Percentiles rank a stretch among this genome's conserved stretches.
Evolutionary conservation across 2,888 invertebrate genomes (phyloP).

Genomic region (Crossocerus cetratus): DNA sequence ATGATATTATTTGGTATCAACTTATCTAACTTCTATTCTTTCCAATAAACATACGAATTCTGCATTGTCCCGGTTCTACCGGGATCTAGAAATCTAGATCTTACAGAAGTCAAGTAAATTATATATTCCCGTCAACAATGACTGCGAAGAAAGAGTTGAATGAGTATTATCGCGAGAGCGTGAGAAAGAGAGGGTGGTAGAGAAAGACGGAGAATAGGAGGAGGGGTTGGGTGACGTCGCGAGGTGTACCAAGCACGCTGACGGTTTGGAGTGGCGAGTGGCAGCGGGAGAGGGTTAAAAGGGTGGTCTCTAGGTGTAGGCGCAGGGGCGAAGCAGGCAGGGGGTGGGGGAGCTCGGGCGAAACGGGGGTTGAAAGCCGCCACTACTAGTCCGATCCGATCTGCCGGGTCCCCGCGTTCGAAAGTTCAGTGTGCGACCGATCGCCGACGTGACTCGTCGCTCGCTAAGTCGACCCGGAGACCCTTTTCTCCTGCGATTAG

Average conservation of each 20-base stretch:
- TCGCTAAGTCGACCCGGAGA: too few relatives aligned
- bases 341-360: constrained; percentile 12
- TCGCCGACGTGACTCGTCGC: constrained; percentile 71
- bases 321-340: constrained; percentile 39
- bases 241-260: constrained; percentile 50
- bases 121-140: too few relatives aligned
- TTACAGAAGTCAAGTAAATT: too few relatives aligned
- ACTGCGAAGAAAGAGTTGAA: too few relatives aligned
- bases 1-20: too few relatives aligned
- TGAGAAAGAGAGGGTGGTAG: too few relatives aligned
- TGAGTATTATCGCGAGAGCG: too few relatives aligned
- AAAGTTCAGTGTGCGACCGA: constrained; percentile 75
- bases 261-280: constrained; percentile 58
- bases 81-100: too few relatives aligned
- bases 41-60: too few relatives aligned
- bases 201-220: too few relatives aligned
- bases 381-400: constrained; percentile 56
- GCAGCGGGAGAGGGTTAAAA: constrained; percentile 52
- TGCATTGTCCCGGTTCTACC: too few relatives aligned
- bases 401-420: constrained; percentile 65
- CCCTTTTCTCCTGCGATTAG: too few relatives aligned
- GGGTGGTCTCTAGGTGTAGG: constrained; percentile 44
- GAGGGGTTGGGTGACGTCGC: constrained; percentile 7
- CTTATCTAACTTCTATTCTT: background rate
- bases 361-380: constrained; percentile 18